Evolutionary conservation across 2,797 vertebrate species (phyloP), one percentile per base, ranked within the genome.

Genomic region (Cyclura pinguis): DNA sequence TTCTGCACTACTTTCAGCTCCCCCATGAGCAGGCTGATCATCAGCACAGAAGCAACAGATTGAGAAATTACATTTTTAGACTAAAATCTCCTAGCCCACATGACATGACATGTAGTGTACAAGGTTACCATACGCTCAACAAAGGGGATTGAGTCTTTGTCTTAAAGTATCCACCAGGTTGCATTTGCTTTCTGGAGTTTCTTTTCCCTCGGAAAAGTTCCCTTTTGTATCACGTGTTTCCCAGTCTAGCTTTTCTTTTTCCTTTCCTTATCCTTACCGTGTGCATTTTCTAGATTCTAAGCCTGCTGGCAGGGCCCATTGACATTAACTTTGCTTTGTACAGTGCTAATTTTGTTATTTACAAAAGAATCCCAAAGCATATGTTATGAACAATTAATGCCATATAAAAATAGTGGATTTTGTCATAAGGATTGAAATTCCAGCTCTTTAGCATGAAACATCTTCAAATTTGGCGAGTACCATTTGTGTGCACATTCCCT

Each of bases 401-500:
- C 57, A 69, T 55, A 24, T 81, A 90, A 72, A 90, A 74, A 73
- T 72, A 35, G 0, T n/a, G 90, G 52, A 14, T 67, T 42, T 73
- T 69, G 6, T 87, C 16, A 77, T 67, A 52, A 27, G 13, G 27
- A 57, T 72, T 92, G 32, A 55, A 67, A 88, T 86, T 62, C 27
- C 77, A 93, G 62, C 4, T 1, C 1, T 82, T 82, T 69, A 92
- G 76, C 64, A 47, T 67, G 76, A 91, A 87, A 6, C 73, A 93
- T 7, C 16, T 69, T n/a, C n/a, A 87, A 64, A n/a, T 32, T 38
- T 42, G 91, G 80, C 6, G 16, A 14, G 0, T 29, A 72, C 24
- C 6, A 18, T 18, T 29, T n/a, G 14, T 29, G 50, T 55, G 6
- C 47, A 52, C 20, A 8, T 29, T 22, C 50, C 50, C 55, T 16